Evolutionary conservation across 2,888 invertebrate species (phyloP).

Genomic region (Patella pellucida): DNA sequence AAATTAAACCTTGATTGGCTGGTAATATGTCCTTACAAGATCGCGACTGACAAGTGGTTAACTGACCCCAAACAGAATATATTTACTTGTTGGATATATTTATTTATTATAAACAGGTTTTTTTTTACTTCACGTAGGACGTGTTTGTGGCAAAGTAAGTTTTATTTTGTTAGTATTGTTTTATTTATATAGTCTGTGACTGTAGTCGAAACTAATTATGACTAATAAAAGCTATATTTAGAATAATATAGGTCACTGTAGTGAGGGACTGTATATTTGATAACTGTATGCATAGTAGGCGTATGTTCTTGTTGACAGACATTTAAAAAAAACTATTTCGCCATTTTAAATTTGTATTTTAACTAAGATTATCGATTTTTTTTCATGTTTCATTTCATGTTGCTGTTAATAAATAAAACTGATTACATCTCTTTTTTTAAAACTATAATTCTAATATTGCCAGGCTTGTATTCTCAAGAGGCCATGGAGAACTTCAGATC

Average conservation of each 20-base stretch:
- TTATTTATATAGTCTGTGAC: not conserved
- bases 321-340: too few species aligned
- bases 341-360: not conserved
- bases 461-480: conserved; percentile 14
- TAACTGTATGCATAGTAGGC: too few species aligned
- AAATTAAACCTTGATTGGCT: not conserved
- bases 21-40: not conserved
- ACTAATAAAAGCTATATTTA: not conserved
- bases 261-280: too few species aligned
- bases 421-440: not conserved
- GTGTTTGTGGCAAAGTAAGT: not conserved
- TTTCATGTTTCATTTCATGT: not conserved
- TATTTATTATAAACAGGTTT: not conserved
- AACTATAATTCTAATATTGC: not conserved
- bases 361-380: not conserved
- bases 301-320: too few species aligned
- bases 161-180: too few species aligned
- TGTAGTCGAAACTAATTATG: not conserved
- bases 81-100: not conserved
- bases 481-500: conserved; percentile 18
- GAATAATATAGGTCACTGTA: too few species aligned
- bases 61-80: not conserved
- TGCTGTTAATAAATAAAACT: not conserved
- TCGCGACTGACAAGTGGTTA: not conserved
- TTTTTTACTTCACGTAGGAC: not conserved